Percentiles rank a stretch among this genome's conserved stretches.
Conservation (phyloP, 2,113 vertebrate genomes). For the Cyprinodon variegatus region DNA sequence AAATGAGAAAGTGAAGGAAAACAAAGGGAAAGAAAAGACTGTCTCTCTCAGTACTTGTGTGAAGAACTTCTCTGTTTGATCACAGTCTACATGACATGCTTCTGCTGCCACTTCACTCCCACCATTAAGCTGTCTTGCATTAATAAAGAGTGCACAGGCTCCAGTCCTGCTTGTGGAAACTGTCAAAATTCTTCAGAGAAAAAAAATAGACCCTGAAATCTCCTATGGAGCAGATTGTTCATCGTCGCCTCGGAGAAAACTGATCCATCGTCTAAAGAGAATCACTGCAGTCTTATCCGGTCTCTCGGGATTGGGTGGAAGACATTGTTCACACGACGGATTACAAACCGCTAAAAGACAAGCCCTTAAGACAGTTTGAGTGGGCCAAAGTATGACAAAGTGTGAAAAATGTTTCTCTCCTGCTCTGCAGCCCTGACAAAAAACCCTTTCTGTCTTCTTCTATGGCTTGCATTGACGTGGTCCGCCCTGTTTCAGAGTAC, state of each 20-base stretch:
- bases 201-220: constrained; percentile 9
- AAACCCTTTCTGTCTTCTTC: not conserved
- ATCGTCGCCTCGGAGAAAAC: constrained; percentile 41
- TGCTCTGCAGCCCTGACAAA: not conserved
- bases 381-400: constrained; percentile 3
- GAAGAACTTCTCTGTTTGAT: constrained; percentile 46
- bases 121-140: constrained; percentile 20
- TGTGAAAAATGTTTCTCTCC: not conserved
- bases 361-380: not conserved
- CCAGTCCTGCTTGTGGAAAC: constrained; percentile 15
- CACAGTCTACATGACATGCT: constrained; percentile 26
- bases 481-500: too few relatives aligned
- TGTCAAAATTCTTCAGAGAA: not conserved
- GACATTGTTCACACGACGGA: constrained; percentile 15
- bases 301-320: constrained; percentile 16
- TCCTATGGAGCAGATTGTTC: constrained; percentile 28
- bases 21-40: constrained; percentile 44
- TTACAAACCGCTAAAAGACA: constrained; percentile 25
- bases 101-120: constrained; percentile 31
- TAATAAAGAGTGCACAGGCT: constrained; percentile 32
- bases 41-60: constrained; percentile 14
- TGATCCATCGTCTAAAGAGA: constrained; percentile 40
- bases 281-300: constrained; percentile 32
- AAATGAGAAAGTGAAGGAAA: constrained; percentile 59
- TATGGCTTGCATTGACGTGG: not conserved